Evolutionary conservation across 2,113 vertebrate genomes (phyloP).

Genomic region (Thryonomys swinderianus): DNA sequence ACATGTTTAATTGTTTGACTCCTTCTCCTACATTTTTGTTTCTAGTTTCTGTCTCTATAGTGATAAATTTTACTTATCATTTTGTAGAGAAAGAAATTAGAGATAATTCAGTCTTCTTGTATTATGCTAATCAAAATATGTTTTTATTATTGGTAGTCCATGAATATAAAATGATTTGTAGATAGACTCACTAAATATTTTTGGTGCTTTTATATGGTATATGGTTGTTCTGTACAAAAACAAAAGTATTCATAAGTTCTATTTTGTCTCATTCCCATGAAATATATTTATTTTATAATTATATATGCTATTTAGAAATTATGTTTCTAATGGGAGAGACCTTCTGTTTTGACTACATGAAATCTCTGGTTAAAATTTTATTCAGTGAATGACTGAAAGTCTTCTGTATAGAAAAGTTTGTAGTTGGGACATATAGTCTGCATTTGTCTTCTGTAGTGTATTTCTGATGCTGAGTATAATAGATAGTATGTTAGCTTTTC

Average conservation of each 20-base stretch:
- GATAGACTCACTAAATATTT: background rate
- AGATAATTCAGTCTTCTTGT: background rate
- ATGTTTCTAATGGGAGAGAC: background rate
- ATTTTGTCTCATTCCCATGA: background rate
- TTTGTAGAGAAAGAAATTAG: background rate
- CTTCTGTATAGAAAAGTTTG: background rate
- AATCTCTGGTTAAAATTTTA: background rate
- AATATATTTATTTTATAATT: constrained; percentile 15
- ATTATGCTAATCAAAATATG: background rate
- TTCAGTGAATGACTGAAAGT: background rate
- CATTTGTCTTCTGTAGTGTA: background rate
- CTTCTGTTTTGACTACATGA: background rate
- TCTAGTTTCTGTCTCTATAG: background rate
- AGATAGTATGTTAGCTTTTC: background rate
- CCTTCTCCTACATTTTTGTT: background rate
- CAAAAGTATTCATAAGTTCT: background rate
- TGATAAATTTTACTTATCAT: background rate
- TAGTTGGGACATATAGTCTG: background rate
- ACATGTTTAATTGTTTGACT: background rate
- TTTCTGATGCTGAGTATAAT: background rate
- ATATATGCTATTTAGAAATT: background rate
- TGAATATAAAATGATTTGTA: background rate
- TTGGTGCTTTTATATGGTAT: background rate
- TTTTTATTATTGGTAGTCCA: background rate
- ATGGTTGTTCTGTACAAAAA: background rate